Evolutionary conservation across 2,113 vertebrate genomes (phyloP), one percentile per base, ranked within the genome.

Genomic region (Casuarius casuarius): DNA sequence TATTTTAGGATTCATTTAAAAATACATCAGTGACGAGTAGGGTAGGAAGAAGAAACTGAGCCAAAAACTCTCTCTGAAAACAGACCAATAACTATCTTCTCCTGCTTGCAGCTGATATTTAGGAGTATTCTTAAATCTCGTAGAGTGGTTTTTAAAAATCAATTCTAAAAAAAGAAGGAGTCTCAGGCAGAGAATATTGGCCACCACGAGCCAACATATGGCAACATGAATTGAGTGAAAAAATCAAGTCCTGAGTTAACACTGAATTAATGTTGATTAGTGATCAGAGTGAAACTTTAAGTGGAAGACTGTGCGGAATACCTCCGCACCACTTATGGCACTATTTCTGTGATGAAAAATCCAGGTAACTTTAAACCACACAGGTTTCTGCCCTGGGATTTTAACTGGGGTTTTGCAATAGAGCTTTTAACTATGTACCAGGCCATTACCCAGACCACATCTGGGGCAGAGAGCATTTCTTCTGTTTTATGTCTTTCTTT

Each of bases 1-100:
- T 93, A 86, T 95, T 96, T 97, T 96, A 93, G 76, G 75, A 89
- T 97, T 97, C 97, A 96, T 97, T 98, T 97, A 96, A 95, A 97
- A 96, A 96, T 96, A 95, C 73, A 89, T 96, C 94, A 92, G 76
- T 90, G 94, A 96, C 84, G 93, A 95, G 81, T 81, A 86, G 91
- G 76, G 88, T 84, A 58, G 76, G 76, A 90, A 94, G 78, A 93
- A 38, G 92, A 95, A 90, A 67, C 74, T 29, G 71, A 95, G 95
- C 91, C 94, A 97, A 95, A 93, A 97, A 78, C 71, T 92, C 62
- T 92, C 68, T 89, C 89, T 92, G 85, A 96, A 95, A 92, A 42
- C 88, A 92, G 95, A 96, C 92, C 95, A 94, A 74, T 95, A 97
- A 91, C 84, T 83, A 59, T 94, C 94, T 97, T 95, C 71, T 89